Evolutionary conservation across 2,797 vertebrate genomes (phyloP), one percentile per base, ranked within the genome.

Genomic region (Phalanger gymnotis): DNA sequence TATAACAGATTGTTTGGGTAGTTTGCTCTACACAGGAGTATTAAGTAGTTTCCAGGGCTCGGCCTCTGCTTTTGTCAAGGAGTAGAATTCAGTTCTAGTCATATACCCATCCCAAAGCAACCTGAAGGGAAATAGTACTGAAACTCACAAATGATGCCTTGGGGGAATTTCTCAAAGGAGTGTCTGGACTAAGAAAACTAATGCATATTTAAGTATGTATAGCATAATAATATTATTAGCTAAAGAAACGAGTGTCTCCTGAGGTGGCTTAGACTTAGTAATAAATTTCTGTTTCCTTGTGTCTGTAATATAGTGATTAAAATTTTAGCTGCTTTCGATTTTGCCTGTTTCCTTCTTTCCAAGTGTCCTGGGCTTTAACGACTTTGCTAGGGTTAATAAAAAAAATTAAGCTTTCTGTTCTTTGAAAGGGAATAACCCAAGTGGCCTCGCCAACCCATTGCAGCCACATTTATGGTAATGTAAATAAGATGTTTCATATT

Each of bases 141-240:
- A 92, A 94, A 93, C 16, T 91, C 93, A 91, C 58, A 92, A 93
- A 54, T 73, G 54, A 90, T 73, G 81, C 28, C 30, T 90, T 94
- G 12, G 91, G 14, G 13, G 19, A 40, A 73, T 73, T 73, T 40
- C 66, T 73, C 66, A 40, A 40, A 73, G 19, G 66, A 9, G 5
- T 73, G n/a, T 40, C n/a, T 40, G 66, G 66, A 40, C 66, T 40
- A 73, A 73, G n/a, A 73, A 73, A 40, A 22, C 5, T 40, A 22
- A 94, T 22, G 40, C 54, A 91, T 96, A 73, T 55, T 95, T 94
- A 92, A 57, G 34, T 92, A 94, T 56, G 9, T 52, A 47, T 53
- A 53, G 0, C 55, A 51, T 56, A 22, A 93, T 7, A 30, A 93
- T 55, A 91, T 61, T 95, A 91, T 3, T 40, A 40, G 40, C 66